These are phyloP conservation scores for Eupithecia subumbrata DNA, from an alignment of 2,888 invertebrate species.

Conservation along the genomic window DNA sequence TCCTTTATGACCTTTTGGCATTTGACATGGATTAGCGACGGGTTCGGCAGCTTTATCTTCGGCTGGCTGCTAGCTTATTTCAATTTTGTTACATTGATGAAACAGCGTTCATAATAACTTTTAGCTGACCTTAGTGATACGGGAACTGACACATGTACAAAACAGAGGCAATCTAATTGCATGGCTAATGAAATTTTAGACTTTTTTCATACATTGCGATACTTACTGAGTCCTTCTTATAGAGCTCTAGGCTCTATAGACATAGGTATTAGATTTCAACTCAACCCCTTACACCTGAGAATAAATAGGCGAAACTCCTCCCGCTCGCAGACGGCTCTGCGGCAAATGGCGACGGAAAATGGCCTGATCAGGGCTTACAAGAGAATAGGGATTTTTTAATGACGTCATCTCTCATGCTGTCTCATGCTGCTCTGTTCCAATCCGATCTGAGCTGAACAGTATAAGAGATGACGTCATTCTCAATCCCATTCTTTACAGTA, in stretches of 20 bases:
- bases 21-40: conserved; percentile 65
- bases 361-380: too few species aligned
- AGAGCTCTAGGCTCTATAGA: not conserved
- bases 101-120: not conserved
- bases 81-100: conserved; percentile 12
- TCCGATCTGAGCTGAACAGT: too few species aligned
- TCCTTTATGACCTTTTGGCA: conserved; percentile 65
- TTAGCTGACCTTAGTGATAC: not conserved
- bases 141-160: not conserved
- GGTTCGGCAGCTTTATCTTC: conserved; percentile 58
- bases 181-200: not conserved
- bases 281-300: too few species aligned
- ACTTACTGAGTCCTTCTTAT: not conserved
- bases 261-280: too few species aligned
- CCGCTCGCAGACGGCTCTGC: too few species aligned
- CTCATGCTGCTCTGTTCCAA: too few species aligned
- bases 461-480: not conserved
- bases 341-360: too few species aligned
- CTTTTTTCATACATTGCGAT: not conserved
- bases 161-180: not conserved
- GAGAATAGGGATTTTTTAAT: too few species aligned
- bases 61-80: conserved; percentile 23
- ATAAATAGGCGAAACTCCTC: too few species aligned
- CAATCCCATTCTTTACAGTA: not conserved
- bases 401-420: too few species aligned